Evolutionary conservation across 2,888 invertebrate genomes (phyloP), one percentile per base, ranked within the genome.

Genomic region (Tetheella fluctuosa): DNA sequence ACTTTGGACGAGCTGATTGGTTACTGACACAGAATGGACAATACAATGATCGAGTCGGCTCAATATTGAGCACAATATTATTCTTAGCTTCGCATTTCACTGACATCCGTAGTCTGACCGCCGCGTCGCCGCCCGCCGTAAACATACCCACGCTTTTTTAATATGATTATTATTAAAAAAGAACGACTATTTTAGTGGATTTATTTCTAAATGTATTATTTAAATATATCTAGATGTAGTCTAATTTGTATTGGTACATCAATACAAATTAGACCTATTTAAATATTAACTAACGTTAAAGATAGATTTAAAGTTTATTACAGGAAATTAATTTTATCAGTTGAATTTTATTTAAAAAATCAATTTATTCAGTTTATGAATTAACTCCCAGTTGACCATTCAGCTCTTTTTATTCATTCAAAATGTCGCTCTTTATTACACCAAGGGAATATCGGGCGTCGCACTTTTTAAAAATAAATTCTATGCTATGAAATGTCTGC

Each of bases 401-500:
- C 52, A 34, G 37, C 54, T 42, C 48, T 20, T 17, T 54, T 60
- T 59, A 54, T 54, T 25, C 25, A 59, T 34, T 62, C 52, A 53
- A 60, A 62, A 20, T 60, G 62, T 58, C 66, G 54, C 57, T 61
- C 60, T 64, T 63, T 55, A 67, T 61, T 61, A 64, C 13, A 23
- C 28, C 52, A 20, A 25, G 20, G 8, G 12, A 55, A 34, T 20
- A 60, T 15, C 23, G 34, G 1, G 48, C 48, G 48, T n/a, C 20
- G 39, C 20, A 42, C 34, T 54, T 57, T 60, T 52, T 34, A 52
- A 61, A 68, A 65, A 66, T 58, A 67, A 66, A 68, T 64, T 67
- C 62, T 58, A 60, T 63, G 63, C 65, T 57, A 52, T 63, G 60
- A 65, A 67, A 71, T 65, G 64, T 61, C 62, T 60, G 54, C 60